Percentiles rank a stretch among this genome's conserved stretches.
Conservation (phyloP, 2,888 invertebrate genomes). For the Caenorhabditis sp. region DNA sequence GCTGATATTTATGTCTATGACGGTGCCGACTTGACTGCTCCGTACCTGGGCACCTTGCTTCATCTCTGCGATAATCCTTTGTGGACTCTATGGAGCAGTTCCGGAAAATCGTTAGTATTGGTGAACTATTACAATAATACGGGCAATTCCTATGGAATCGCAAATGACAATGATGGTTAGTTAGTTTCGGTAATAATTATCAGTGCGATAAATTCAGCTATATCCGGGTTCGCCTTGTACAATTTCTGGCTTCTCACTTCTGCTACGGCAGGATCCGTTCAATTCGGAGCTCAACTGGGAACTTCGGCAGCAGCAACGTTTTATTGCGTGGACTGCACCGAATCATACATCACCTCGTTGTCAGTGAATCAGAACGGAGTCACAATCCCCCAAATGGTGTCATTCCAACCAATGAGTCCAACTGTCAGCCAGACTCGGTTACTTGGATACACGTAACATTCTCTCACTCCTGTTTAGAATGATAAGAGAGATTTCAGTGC, state of each 20-base stretch:
- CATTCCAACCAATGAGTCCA: conserved; percentile 20
- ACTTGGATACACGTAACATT: conserved; percentile 15
- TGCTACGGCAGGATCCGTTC: background rate
- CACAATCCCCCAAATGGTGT: background rate
- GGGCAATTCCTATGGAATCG: background rate
- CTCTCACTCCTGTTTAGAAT: too few species aligned
- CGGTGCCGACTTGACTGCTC: conserved; percentile 11
- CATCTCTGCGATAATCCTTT: too few species aligned
- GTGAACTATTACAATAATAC: conserved; percentile 18
- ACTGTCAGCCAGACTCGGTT: background rate
- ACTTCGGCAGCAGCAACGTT: background rate
- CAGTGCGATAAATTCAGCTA: background rate
- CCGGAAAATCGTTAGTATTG: conserved; percentile 9
- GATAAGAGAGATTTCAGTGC: too few species aligned
- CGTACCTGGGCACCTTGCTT: conserved; percentile 14
- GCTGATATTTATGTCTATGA: conserved; percentile 22
- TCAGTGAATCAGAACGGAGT: background rate
- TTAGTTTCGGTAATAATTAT: background rate
- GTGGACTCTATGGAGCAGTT: background rate
- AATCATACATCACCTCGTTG: conserved; percentile 5
- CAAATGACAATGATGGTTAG: conserved; percentile 15
- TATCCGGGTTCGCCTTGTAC: conserved; percentile 8
- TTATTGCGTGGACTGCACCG: background rate
- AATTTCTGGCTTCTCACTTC: background rate
- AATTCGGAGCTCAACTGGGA: background rate